phyloP scores from a whole-genome alignment of 2,797 vertebrate genomes.

The Oreochromis grahami region DNA sequence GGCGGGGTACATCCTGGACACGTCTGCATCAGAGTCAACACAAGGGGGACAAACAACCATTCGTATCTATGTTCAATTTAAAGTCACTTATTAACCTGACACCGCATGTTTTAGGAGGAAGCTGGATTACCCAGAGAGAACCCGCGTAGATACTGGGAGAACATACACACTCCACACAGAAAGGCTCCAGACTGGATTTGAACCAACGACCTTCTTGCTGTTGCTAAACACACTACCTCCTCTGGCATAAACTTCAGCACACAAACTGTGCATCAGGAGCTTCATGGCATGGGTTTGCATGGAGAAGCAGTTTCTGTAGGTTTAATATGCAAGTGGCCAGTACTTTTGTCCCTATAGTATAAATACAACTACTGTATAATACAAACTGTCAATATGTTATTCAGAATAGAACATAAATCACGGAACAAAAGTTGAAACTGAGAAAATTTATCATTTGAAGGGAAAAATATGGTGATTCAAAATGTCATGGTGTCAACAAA shows the following conservation, averaged over 20 bases:
- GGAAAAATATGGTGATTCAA: too few relatives aligned
- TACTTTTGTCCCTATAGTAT: too few relatives aligned
- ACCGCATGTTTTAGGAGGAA: background rate
- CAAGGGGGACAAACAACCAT: background rate
- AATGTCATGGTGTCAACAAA: too few relatives aligned
- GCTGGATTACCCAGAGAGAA: background rate
- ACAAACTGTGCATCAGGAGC: background rate
- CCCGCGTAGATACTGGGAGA: background rate
- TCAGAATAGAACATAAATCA: too few relatives aligned
- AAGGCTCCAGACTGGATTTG: background rate
- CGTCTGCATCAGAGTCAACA: background rate
- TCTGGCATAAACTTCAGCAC: accelerated
- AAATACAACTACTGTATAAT: background rate
- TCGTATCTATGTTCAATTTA: accelerated
- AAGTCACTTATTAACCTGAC: background rate
- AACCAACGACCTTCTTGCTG: background rate
- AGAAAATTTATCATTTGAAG: too few relatives aligned
- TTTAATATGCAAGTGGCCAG: background rate
- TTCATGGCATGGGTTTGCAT: background rate
- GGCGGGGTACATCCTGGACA: background rate
- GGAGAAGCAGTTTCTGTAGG: background rate
- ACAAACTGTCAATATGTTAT: too few relatives aligned
- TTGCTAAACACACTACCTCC: background rate
- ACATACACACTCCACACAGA: background rate
- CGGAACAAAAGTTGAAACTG: too few relatives aligned